phyloP scores from a whole-genome alignment of 2,113 vertebrate genomes.

The Spea multiplicata region DNA sequence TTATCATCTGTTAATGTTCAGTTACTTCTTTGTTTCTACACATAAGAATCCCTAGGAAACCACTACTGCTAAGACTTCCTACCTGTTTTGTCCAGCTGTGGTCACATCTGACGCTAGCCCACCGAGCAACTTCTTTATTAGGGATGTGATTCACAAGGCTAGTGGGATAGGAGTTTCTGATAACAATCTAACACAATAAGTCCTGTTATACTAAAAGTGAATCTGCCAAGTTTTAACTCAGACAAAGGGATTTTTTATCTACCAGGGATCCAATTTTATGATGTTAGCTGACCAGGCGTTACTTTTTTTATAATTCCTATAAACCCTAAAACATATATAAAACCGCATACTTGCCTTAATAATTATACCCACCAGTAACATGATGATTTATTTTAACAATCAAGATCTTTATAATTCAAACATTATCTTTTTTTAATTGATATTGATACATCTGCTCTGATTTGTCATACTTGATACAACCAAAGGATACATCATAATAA shows the following conservation, averaged over 20 bases:
- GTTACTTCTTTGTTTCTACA: slow-evolving; percentile 26
- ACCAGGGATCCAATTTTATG: background rate
- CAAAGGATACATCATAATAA: too few relatives aligned
- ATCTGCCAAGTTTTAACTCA: background rate
- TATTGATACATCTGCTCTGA: too few relatives aligned
- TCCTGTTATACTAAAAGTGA: background rate
- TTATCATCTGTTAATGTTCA: slow-evolving; percentile 15
- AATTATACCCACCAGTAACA: too few relatives aligned
- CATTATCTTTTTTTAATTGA: too few relatives aligned
- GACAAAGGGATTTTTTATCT: background rate
- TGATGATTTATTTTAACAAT: too few relatives aligned
- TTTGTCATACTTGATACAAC: too few relatives aligned
- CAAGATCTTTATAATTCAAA: too few relatives aligned
- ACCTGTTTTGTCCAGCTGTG: background rate
- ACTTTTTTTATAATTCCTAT: too few relatives aligned
- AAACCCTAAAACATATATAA: too few relatives aligned
- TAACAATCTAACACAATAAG: background rate
- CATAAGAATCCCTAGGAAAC: slow-evolving; percentile 17
- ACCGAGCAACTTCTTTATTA: background rate
- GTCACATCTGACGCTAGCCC: background rate
- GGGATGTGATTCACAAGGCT: background rate
- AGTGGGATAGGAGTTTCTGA: background rate
- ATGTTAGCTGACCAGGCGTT: too few relatives aligned
- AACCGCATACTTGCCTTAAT: too few relatives aligned
- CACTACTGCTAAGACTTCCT: background rate